phyloP scores from a whole-genome alignment of 2,888 invertebrate species.

The Chalcosyrphus nemorum region DNA sequence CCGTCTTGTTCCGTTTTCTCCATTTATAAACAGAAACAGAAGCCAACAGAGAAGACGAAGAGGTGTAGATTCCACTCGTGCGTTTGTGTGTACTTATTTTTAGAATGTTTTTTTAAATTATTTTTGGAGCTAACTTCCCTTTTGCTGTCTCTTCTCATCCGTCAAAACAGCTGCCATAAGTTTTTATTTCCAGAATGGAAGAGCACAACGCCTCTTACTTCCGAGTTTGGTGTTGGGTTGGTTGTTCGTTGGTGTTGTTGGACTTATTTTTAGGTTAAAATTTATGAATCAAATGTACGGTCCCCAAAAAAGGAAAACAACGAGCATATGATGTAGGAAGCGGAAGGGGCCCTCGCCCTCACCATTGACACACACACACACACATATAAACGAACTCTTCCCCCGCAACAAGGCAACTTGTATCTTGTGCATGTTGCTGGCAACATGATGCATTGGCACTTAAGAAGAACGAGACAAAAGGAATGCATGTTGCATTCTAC shows the following conservation, averaged over 20 bases:
- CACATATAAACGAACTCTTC: no score
- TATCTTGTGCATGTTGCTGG: slow-evolving; percentile 33
- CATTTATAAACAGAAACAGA: slow-evolving; percentile 17
- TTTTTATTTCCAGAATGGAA: slow-evolving; percentile 37
- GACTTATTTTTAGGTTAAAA: slow-evolving; percentile 57
- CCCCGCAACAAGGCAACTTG: neutral
- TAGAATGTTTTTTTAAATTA: slow-evolving; percentile 52
- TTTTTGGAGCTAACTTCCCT: slow-evolving; percentile 45
- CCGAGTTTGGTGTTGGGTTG: slow-evolving; percentile 32
- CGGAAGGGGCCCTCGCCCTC: slow-evolving; percentile 22
- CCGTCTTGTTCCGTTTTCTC: slow-evolving; percentile 59
- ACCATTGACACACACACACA: neutral
- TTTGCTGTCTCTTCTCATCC: slow-evolving; percentile 29
- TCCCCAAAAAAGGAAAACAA: slow-evolving; percentile 28
- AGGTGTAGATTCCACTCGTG: slow-evolving; percentile 31
- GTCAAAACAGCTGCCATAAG: slow-evolving; percentile 61
- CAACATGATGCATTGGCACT: slow-evolving; percentile 53
- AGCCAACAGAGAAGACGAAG: neutral
- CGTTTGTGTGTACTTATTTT: slow-evolving; percentile 17
- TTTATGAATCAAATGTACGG: slow-evolving; percentile 6
- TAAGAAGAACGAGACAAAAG: slow-evolving; percentile 45
- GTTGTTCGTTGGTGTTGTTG: slow-evolving; percentile 13
- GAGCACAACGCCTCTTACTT: slow-evolving; percentile 53
- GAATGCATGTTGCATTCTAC: slow-evolving; percentile 55
- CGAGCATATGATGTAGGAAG: neutral